phyloP scores from a whole-genome alignment of 2,113 vertebrate genomes.

The Cariama cristata region DNA sequence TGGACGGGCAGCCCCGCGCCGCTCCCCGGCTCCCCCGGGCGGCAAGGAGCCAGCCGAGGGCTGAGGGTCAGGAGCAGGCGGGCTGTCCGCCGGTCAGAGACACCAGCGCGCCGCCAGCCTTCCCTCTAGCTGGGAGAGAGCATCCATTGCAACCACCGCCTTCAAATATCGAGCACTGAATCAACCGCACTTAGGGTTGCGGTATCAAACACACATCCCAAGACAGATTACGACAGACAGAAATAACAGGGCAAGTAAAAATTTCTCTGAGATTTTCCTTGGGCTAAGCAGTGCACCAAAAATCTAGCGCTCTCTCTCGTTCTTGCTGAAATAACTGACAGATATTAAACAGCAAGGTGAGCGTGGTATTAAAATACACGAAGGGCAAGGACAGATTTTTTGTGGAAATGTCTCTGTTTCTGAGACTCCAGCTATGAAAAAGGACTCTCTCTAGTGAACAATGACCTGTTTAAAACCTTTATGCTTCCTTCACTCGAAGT shows the following conservation, averaged over 20 bases:
- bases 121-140: not conserved
- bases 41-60: fast-evolving
- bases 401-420: not conserved
- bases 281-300: not conserved
- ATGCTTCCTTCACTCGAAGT: not conserved
- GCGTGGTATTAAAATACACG: not conserved
- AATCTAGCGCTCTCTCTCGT: not conserved
- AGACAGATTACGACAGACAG: not conserved
- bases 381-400: not conserved
- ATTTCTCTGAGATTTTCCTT: not conserved
- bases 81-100: not conserved
- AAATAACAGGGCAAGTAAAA: not conserved
- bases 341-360: not conserved
- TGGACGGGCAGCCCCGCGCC: too few species aligned
- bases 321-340: not conserved
- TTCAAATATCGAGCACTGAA: fast-evolving
- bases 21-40: not conserved
- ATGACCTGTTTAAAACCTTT: not conserved
- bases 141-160: not conserved
- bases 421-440: not conserved
- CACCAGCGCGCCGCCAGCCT: not conserved
- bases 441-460: not conserved
- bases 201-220: not conserved
- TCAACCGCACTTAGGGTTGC: not conserved
- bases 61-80: not conserved